These are phyloP conservation scores for Melopsittacus undulatus DNA, from an alignment of 2,797 vertebrate species.

Conservation along the genomic window DNA sequence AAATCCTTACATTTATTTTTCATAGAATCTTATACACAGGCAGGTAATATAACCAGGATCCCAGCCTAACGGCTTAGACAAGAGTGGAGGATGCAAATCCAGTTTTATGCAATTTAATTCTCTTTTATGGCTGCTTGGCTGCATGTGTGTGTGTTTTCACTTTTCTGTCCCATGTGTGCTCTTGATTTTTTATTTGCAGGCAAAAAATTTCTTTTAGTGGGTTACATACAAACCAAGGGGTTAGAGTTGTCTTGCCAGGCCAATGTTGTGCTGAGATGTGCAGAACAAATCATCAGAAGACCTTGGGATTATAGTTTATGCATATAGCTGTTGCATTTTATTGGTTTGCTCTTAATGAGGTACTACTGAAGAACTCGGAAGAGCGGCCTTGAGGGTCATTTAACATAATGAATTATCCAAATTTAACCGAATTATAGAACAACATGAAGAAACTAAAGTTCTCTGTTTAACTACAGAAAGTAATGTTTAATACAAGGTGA, in stretches of 20 bases:
- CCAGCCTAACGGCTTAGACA: not conserved
- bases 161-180: not conserved
- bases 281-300: not conserved
- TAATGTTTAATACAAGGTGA: constrained; percentile 13
- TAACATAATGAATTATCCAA: constrained; percentile 47
- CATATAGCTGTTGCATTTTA: constrained; percentile 12
- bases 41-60: not conserved
- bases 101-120: not conserved
- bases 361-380: constrained; percentile 37
- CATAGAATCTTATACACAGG: not conserved
- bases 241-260: not conserved
- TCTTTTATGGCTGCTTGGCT: not conserved
- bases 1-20: not conserved
- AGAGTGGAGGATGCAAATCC: not conserved
- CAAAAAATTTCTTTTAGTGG: not conserved
- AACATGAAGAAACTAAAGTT: constrained; percentile 20
- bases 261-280: not conserved
- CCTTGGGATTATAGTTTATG: constrained; percentile 9
- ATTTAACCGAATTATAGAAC: constrained; percentile 57
- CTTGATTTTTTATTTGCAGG: not conserved
- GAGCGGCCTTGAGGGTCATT: not conserved
- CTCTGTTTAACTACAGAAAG: not conserved
- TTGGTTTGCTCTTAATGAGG: constrained; percentile 36
- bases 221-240: not conserved
- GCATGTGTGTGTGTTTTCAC: not conserved